phyloP scores from a whole-genome alignment of 2,797 vertebrate species.

The Poeciliopsis gracilis region DNA sequence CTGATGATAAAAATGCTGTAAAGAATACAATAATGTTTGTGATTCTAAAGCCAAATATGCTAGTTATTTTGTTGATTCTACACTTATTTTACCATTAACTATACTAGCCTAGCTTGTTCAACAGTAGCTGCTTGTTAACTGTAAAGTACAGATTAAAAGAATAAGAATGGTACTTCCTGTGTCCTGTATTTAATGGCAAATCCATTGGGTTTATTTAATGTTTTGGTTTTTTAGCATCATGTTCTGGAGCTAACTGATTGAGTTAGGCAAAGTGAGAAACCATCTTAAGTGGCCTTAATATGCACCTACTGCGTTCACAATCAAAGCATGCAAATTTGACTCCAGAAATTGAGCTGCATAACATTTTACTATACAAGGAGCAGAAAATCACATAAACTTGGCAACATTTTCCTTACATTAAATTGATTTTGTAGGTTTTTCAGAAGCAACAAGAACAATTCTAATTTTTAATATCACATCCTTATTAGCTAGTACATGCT shows the following conservation, averaged over 20 bases:
- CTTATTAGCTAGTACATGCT: neutral
- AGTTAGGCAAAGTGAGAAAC: neutral
- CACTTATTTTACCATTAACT: neutral
- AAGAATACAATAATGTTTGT: neutral
- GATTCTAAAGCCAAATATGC: neutral
- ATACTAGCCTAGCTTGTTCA: neutral
- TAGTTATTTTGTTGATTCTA: neutral
- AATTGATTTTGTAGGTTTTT: neutral
- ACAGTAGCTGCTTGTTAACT: neutral
- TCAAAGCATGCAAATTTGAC: neutral
- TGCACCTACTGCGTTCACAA: neutral
- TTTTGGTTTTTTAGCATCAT: neutral
- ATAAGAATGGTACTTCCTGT: neutral
- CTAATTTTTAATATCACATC: neutral
- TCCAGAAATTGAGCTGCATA: neutral
- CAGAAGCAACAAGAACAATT: neutral
- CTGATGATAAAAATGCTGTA: neutral
- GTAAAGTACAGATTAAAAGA: neutral
- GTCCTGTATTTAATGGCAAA: neutral
- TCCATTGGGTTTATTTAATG: neutral
- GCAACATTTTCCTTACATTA: neutral
- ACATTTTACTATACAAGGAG: neutral
- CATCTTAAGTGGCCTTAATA: neutral
- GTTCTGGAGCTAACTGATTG: neutral
- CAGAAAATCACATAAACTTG: neutral